A percentile compares a stretch with the other conserved stretches of the same genome.
These are phyloP conservation scores for Tenthredo notha DNA, from an alignment of 2,888 invertebrate genomes.

Conservation along the genomic window DNA sequence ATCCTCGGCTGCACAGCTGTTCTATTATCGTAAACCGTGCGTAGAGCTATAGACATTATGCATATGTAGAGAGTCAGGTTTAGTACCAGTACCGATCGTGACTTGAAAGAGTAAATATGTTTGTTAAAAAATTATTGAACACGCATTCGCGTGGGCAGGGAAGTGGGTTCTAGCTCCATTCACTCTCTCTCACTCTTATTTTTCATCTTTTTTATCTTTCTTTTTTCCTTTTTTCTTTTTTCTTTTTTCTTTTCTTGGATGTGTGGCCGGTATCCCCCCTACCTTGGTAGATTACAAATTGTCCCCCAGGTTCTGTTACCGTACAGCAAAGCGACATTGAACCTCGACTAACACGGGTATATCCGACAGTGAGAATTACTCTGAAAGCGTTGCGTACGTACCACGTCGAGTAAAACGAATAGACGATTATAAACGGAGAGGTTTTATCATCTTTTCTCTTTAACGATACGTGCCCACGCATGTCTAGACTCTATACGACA, in stretches of 20 bases:
- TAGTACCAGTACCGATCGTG: background rate
- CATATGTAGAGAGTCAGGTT: background rate
- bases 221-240: background rate
- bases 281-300: slow-evolving; percentile 7
- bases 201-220: background rate
- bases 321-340: background rate
- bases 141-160: background rate
- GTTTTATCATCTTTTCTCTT: background rate
- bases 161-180: background rate
- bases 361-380: slow-evolving; percentile 4
- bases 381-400: background rate
- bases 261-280: background rate
- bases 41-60: background rate
- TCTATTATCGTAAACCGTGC: background rate
- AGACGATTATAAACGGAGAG: background rate
- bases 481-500: background rate
- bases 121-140: slow-evolving; percentile 9
- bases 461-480: background rate
- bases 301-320: background rate
- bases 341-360: background rate
- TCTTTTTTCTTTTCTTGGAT: background rate
- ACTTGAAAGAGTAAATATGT: slow-evolving; percentile 3
- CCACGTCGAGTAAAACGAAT: background rate
- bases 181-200: background rate
- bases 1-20: background rate